phyloP scores from a whole-genome alignment of 2,113 vertebrate species.

The Anas platyrhynchos region DNA sequence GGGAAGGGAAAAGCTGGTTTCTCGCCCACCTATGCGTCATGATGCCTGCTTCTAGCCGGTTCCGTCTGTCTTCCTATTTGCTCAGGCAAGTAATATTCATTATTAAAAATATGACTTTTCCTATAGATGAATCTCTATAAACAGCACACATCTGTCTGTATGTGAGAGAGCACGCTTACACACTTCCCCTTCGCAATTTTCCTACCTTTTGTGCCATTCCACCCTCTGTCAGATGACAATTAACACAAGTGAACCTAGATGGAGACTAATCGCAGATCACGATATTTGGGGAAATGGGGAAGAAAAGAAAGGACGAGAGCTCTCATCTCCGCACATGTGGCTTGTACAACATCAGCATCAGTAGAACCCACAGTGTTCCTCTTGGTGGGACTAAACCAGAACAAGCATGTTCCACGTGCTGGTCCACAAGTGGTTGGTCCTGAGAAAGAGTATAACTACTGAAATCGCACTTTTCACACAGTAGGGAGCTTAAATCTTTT shows the following conservation, averaged over 20 bases:
- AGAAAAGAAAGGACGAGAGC: not conserved
- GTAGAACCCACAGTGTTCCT: not conserved
- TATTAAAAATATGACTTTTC: not conserved
- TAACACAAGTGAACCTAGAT: not conserved
- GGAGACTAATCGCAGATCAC: not conserved
- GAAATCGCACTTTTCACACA: not conserved
- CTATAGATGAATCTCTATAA: not conserved
- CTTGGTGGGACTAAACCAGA: not conserved
- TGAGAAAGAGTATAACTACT: not conserved
- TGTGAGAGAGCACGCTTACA: not conserved
- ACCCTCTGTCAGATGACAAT: not conserved
- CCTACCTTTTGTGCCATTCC: not conserved
- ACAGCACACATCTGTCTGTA: not conserved
- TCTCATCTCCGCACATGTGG: not conserved
- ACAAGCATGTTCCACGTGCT: accelerated
- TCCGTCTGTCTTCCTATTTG: slow-evolving; percentile 37
- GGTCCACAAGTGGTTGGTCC: not conserved
- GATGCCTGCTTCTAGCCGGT: slow-evolving; percentile 5
- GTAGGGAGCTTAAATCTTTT: not conserved
- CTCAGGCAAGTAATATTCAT: not conserved
- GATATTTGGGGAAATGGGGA: not conserved
- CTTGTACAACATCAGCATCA: not conserved
- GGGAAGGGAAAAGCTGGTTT: slow-evolving; percentile 53
- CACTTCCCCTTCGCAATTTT: not conserved
- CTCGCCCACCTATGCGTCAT: slow-evolving; percentile 47